Base-by-base conservation (phyloP, 2,888 invertebrate species). In the Eristalis arbustorum region DNA sequence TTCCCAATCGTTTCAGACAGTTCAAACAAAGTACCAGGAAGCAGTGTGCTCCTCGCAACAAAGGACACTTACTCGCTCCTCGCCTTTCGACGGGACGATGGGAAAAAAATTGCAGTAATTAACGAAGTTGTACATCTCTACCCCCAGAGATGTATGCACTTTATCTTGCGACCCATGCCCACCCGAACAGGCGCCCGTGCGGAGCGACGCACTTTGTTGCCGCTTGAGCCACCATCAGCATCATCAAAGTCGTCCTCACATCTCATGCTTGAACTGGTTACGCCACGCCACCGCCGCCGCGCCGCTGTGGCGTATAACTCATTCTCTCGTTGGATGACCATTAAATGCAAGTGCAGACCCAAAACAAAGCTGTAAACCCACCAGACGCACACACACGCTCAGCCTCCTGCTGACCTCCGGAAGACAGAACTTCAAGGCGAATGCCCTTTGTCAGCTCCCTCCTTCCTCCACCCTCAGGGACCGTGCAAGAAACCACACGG, bases 241-340 rank as follows among this genome's bases (percentile, higher is more conserved):
- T 28, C 72, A 64, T 72, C 42, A 56, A 25, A 37, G 42, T 78
- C 37, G 42, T 73, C 77, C 74, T 66, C 42, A 49, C 78, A 84
- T 74, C 37, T 74, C 69, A 75, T 84, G 59, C 34, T 56, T 56
- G 63, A 10, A 25, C 67, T 34, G 49, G 81, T 66, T 62, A 34
- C 28, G 59, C 59, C 57, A 11, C n/a, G n/a, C 25, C 42, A 23
- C 42, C 40, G 37, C 40, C 40, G 14, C 63, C 13, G 62, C 42
- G 57, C 28, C 66, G 56, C 37, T 69, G 74, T 37, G 34, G 49
- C 64, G 40, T 40, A 79, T 80, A 80, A 80, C 80, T 84, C 84
- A 80, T 72, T 80, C 80, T 68, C 59, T 80, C 80, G 64, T 77
- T 69, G 69, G 77, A 85, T 77, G 73, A 81, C 77, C 81, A 85